Evolutionary conservation across 2,888 invertebrate species (phyloP), one percentile per base, ranked within the genome.

Genomic region (Achlya flavicornis): DNA sequence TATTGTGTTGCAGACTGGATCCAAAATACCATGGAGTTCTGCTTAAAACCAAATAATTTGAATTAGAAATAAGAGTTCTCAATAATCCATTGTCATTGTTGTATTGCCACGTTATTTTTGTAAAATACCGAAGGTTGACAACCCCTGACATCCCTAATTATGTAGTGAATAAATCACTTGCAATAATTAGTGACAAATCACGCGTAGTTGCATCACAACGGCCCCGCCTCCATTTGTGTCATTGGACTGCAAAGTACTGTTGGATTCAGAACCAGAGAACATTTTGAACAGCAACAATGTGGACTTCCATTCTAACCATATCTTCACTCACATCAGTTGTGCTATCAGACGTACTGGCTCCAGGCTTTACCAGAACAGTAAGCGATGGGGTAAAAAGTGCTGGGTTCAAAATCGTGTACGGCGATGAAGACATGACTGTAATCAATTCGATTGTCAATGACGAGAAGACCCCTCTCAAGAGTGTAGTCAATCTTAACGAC

Each of bases 371-470:
- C 0, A 82, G 86, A 61, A 75, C 78, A 3, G 46, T 87, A 2
- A 86, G 81, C 61, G 82, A 86, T 5, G 88, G 86, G 4, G 86
- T 88, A 0, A 77, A 69, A 5, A 91, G 90, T 67, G 26, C 78
- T 19, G 89, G 88, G 0, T 88, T 81, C 38, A 87, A 80, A 64
- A 69, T 91, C 0, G 67, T 92, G 1, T 92, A 90, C 62, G 91
- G 89, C 1, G 89, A 91, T 65, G 87, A 91, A 74, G 88, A 91
- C 57, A 62, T 91, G 65, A 77, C 80, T 2, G 63, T 88, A 0
- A 71, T 90, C 5, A 92, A 92, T 68, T 79, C 91, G 63, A 89
- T 89, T 1, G 83, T 90, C 0, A 73, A 72, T 4, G 83, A 88
- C 16, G 71, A 76, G 65, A 88, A 86, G 65, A 67, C 68, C 3